Conservation (phyloP, 2,888 invertebrate species). For the Megamerina dolium region DNA sequence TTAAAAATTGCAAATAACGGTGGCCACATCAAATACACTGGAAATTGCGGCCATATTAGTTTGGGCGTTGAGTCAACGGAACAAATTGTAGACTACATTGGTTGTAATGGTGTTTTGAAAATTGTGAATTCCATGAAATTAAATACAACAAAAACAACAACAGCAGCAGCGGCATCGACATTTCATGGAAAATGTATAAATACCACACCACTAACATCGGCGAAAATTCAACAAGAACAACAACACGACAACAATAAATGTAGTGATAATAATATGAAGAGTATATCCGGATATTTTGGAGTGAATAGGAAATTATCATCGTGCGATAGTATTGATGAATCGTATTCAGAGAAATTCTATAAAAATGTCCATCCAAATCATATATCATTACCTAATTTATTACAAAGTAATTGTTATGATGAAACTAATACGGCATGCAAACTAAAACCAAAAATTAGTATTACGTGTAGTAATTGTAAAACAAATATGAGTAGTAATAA, state of each 20-base stretch:
- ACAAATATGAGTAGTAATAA: slow-evolving; percentile 11
- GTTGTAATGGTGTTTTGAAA: slow-evolving; percentile 45
- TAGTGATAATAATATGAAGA: neutral
- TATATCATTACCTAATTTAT: slow-evolving; percentile 26
- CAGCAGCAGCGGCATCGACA: neutral
- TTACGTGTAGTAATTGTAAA: slow-evolving; percentile 15
- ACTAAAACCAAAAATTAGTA: too few species aligned
- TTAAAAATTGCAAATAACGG: slow-evolving; percentile 42
- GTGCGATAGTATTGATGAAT: neutral
- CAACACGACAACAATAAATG: neutral
- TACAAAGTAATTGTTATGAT: neutral
- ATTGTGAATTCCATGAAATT: slow-evolving; percentile 35
- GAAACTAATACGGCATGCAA: neutral
- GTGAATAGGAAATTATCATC: slow-evolving; percentile 13
- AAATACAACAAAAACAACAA: neutral
- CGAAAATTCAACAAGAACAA: slow-evolving; percentile 1
- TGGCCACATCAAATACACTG: slow-evolving; percentile 41
- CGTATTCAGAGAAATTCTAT: slow-evolving; percentile 1
- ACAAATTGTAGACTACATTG: slow-evolving; percentile 41
- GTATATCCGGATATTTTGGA: neutral
- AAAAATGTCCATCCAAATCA: too few species aligned
- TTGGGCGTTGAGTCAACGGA: slow-evolving; percentile 41
- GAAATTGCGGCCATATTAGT: slow-evolving; percentile 45
- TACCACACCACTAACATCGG: neutral
- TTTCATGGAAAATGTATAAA: neutral